Conservation (phyloP, 2,888 invertebrate species). For the Hirtodrosophila alboralis region DNA sequence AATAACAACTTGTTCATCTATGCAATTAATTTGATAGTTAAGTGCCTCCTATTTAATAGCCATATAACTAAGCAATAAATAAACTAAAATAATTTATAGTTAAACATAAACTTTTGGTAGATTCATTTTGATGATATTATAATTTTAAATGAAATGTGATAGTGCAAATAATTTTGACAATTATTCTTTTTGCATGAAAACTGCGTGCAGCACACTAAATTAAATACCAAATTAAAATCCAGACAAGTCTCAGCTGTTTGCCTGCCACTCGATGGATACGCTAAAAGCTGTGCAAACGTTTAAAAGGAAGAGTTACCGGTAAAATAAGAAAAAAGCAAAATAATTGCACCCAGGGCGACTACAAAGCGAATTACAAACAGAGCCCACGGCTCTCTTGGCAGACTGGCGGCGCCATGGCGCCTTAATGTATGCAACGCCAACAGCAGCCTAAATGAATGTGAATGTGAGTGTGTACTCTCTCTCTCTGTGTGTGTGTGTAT, state of each 20-base stretch:
- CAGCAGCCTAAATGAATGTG: slow-evolving; percentile 59
- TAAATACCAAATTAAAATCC: slow-evolving; percentile 57
- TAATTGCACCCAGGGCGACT: slow-evolving; percentile 79
- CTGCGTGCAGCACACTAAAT: slow-evolving; percentile 2
- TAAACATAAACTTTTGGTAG: background rate
- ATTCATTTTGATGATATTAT: background rate
- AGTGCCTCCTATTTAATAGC: too few relatives aligned
- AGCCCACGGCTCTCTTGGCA: slow-evolving; percentile 48
- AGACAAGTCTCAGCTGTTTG: slow-evolving; percentile 61
- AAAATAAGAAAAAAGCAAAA: slow-evolving; percentile 49
- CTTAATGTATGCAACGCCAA: slow-evolving; percentile 67
- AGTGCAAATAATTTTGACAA: too few relatives aligned
- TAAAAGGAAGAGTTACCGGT: slow-evolving; percentile 50
- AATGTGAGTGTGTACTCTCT: slow-evolving; percentile 39
- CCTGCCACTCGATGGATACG: slow-evolving; percentile 59
- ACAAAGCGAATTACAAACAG: slow-evolving; percentile 72
- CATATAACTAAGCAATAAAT: too few relatives aligned
- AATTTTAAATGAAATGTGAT: background rate
- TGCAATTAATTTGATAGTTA: too few relatives aligned
- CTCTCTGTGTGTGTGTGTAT: slow-evolving; percentile 2
- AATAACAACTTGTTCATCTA: too few relatives aligned
- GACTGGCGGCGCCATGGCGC: slow-evolving; percentile 41
- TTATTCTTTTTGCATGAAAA: background rate
- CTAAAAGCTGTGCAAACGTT: slow-evolving; percentile 60
- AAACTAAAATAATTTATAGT: too few relatives aligned